Base-by-base conservation (phyloP, 2,888 invertebrate genomes). In the Phorcus lineatus region DNA sequence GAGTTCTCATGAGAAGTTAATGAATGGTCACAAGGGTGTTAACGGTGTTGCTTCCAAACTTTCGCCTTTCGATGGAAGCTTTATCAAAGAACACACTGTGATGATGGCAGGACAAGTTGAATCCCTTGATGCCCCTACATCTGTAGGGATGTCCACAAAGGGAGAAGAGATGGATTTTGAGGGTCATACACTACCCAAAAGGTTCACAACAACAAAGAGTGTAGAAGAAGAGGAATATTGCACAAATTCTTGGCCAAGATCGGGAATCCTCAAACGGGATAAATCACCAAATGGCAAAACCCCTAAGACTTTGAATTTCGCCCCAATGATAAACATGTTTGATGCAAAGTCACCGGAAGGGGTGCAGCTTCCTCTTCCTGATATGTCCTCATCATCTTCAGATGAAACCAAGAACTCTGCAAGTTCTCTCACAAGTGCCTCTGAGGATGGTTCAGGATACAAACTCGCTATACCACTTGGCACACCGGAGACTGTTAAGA, bases 291-390 rank as follows among this genome's bases (percentile, higher is more conserved):
- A 83, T 31, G 83, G 81, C 4, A 84, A 83, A 83, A 82, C 87
- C 66, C 85, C 83, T 0, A 91, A 90, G 77, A 88, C 90, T 9
- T 80, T 91, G 28, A 90, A 90, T 82, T 90, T 90, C 86, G 89
- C 86, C 36, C 91, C 91, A 17, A 85, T 88, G 22, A 86, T 91
- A 57, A 91, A 89, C 82, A 80, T 90, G 81, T 89, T 89, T 82
- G 88, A 88, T 77, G 86, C 88, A 55, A 85, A 84, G 17, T 84
- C 86, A 22, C 83, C 86, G 0, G 79, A 85, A 75, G 84, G 87
- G 57, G 85, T 88, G 28, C 87, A 89, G 80, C 77, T 88, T 74
- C 87, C 89, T 53, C 80, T 89, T 53, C 86, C 88, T 36, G 83
- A 86, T 4, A 82, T 86, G 13, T 88, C 88, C 13, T 86, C 86